A percentile compares a stretch with the other conserved stretches of the same genome.
phyloP scores from a whole-genome alignment of 1,140 invertebrate species.

The Drosophila nasuta region DNA sequence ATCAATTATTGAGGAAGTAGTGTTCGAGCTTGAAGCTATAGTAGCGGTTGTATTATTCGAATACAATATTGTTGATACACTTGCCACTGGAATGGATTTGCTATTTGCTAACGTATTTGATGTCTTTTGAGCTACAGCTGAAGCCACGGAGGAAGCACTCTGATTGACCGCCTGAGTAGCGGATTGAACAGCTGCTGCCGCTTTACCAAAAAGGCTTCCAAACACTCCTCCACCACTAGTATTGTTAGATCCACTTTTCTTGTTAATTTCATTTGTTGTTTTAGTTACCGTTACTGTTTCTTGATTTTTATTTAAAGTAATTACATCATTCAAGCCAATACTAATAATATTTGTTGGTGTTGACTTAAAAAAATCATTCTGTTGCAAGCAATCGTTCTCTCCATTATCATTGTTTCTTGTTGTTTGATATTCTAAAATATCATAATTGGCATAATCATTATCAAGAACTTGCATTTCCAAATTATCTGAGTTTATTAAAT shows the following conservation, averaged over 20 bases:
- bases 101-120: slow-evolving; percentile 38
- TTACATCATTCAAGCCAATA: background rate
- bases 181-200: slow-evolving; percentile 84
- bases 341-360: background rate
- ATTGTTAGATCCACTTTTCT: slow-evolving; percentile 12
- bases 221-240: slow-evolving; percentile 65
- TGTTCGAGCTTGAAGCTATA: background rate
- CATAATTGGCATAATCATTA: slow-evolving; percentile 51
- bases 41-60: slow-evolving; percentile 14
- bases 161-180: slow-evolving; percentile 85
- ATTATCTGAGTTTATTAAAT: slow-evolving; percentile 5
- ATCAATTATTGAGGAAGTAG: background rate
- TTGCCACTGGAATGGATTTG: slow-evolving; percentile 10
- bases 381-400: slow-evolving; percentile 4
- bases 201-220: slow-evolving; percentile 74
- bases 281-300: background rate
- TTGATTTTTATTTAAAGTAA: background rate
- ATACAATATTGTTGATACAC: background rate
- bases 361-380: slow-evolving; percentile 2
- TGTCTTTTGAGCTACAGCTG: slow-evolving; percentile 85
- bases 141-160: slow-evolving; percentile 80
- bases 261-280: slow-evolving; percentile 21
- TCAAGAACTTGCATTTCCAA: slow-evolving; percentile 9
- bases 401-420: background rate
- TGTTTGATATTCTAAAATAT: slow-evolving; percentile 13